These are phyloP conservation scores for Clarias gariepinus DNA, from an alignment of 2,113 vertebrate species.

Conservation along the genomic window DNA sequence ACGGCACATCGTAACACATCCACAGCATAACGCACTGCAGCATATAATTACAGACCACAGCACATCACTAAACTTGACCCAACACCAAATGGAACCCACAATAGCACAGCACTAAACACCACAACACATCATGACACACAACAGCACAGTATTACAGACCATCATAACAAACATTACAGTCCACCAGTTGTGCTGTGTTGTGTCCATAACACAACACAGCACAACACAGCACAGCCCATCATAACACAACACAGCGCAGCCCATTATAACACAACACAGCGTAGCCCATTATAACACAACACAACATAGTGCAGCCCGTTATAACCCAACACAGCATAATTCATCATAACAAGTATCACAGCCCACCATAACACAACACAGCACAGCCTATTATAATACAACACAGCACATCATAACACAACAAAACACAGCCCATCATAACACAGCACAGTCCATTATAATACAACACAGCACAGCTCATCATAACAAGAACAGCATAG, in stretches of 20 bases:
- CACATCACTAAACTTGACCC: background rate
- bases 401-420: background rate
- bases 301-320: background rate
- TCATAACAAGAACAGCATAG: background rate
- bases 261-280: background rate
- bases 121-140: background rate
- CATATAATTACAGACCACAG: no score
- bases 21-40: background rate
- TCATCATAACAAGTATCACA: no score
- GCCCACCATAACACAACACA: background rate
- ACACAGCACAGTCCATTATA: background rate
- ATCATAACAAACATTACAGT: background rate
- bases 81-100: background rate
- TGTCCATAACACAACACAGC: background rate
- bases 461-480: accelerated
- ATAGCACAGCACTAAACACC: background rate
- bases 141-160: background rate
- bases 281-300: background rate
- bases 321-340: background rate
- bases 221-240: background rate
- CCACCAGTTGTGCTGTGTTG: no score
- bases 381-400: background rate
- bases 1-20: no score
- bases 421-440: background rate
- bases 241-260: background rate